Conservation (phyloP, 1,140 invertebrate species). For the Scaptomyza pallida region DNA sequence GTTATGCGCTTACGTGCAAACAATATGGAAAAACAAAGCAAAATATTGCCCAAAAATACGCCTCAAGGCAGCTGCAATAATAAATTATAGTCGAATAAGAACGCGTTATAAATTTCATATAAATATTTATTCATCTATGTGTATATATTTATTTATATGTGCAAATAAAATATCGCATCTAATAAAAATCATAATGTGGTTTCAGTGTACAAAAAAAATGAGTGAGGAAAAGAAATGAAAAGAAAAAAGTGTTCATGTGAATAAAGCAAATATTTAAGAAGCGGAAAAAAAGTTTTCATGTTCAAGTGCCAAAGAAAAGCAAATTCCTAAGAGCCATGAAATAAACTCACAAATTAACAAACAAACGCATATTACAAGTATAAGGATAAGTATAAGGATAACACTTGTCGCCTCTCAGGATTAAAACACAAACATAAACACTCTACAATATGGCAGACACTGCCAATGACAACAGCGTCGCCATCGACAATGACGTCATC, state of each 20-base stretch:
- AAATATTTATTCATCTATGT: slow-evolving; percentile 10
- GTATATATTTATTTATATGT: slow-evolving; percentile 37
- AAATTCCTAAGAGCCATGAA: slow-evolving; percentile 49
- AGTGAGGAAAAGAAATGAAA: slow-evolving; percentile 29
- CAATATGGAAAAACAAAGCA: slow-evolving; percentile 16
- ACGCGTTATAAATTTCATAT: slow-evolving; percentile 45
- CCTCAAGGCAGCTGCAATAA: slow-evolving; percentile 69
- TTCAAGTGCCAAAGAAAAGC: slow-evolving; percentile 37
- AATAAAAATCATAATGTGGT: slow-evolving; percentile 56
- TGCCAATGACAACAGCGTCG: slow-evolving; percentile 60
- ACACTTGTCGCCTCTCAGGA: slow-evolving; percentile 59
- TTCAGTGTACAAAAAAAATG: slow-evolving; percentile 49
- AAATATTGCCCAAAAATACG: slow-evolving; percentile 18
- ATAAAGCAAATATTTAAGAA: slow-evolving; percentile 36
- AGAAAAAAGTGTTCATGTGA: slow-evolving; percentile 24
- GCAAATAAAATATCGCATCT: slow-evolving; percentile 38
- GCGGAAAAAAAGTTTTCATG: slow-evolving; percentile 16
- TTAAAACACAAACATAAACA: slow-evolving; percentile 60
- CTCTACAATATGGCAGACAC: slow-evolving; percentile 74
- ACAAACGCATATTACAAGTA: slow-evolving; percentile 30
- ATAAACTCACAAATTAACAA: slow-evolving; percentile 51
- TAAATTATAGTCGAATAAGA: slow-evolving; percentile 57
- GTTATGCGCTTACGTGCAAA: slow-evolving; percentile 18
- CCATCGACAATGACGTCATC: slow-evolving; percentile 58
- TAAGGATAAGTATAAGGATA: slow-evolving; percentile 51